Base-by-base conservation (phyloP, 2,888 invertebrate species). In the Agriopis leucophaearia region DNA sequence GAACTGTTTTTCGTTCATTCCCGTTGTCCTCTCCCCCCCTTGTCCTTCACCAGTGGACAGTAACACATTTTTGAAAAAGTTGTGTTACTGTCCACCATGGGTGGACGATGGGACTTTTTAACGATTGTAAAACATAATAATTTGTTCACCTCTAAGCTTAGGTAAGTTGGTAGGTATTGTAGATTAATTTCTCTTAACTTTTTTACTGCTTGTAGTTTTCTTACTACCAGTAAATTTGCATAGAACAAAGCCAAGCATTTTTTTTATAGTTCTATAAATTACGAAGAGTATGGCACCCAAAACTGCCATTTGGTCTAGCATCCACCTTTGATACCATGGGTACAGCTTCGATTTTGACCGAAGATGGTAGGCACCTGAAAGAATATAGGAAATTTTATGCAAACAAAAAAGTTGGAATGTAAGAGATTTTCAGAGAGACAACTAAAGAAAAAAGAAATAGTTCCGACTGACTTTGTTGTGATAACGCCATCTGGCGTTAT, bases 311-410 rank as follows among this genome's bases (percentile, higher is more conserved):
- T 84, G 83, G 52, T 88, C 88, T 51, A 88, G 56, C 78, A 87
- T 79, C 80, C 84, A 83, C 0, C 81, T 73, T 45, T 85, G 78
- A 61, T 86, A 85, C 85, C 86, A 87, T 4, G 75, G 15, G 77
- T 88, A 87, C 0, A 79, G 75, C 10, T 69, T 71, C 0, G 80
- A 74, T 18, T 80, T 81, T 0, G 87, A 85, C 2, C 87, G 83
- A 0, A 87, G 81, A 65, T 88, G 88, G 67, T 78, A 71, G 0
- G 86, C 86, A 0, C 87, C 86, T 87, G 81, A 1, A 74, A 77
- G 54, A 42, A 44, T 27, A 57, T 27, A 57, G 27, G 44, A 50
- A 15, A 38, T 38, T 10, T 38, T 7, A 9, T 12, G 0, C 13
- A 6, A 42, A 42, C 12, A 42, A 42, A 42, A 27, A 27, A 27